phyloP scores from a whole-genome alignment of 2,113 vertebrate genomes.

The Clarias magur region DNA sequence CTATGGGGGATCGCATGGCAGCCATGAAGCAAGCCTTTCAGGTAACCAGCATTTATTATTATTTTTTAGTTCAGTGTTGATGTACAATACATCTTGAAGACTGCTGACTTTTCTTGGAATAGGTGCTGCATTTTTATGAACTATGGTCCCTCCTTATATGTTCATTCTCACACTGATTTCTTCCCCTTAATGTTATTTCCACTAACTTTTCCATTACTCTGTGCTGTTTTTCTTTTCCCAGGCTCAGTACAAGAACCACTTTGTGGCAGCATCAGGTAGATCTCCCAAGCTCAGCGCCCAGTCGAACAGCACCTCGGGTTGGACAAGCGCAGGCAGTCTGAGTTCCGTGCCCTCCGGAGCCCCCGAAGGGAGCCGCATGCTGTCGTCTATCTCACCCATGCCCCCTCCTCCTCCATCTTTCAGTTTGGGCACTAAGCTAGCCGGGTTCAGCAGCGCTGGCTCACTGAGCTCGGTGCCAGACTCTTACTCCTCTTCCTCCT shows the following conservation, averaged over 20 bases:
- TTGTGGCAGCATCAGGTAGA: slow-evolving; percentile 89
- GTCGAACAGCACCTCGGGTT: slow-evolving; percentile 84
- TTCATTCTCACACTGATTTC: neutral
- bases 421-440: slow-evolving; percentile 55
- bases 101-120: neutral
- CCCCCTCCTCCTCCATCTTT: slow-evolving; percentile 48
- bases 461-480: slow-evolving; percentile 68
- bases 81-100: neutral
- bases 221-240: slow-evolving; percentile 53
- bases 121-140: neutral
- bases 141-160: neutral
- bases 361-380: slow-evolving; percentile 59
- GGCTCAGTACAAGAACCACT: slow-evolving; percentile 98
- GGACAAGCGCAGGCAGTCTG: slow-evolving; percentile 97
- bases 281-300: slow-evolving; percentile 88
- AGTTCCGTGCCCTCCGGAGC: slow-evolving; percentile 85
- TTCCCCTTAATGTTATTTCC: neutral
- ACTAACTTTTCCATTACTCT: neutral
- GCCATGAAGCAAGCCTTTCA: slow-evolving; percentile 98
- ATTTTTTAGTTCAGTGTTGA: too few relatives aligned
- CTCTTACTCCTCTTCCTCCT: slow-evolving; percentile 62
- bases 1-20: slow-evolving; percentile 96
- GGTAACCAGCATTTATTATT: slow-evolving; percentile 66
- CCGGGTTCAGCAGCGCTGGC: slow-evolving; percentile 71
- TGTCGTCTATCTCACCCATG: slow-evolving; percentile 46